Evolutionary conservation across 2,888 invertebrate species (phyloP).

Genomic region (Copidosoma aretas): DNA sequence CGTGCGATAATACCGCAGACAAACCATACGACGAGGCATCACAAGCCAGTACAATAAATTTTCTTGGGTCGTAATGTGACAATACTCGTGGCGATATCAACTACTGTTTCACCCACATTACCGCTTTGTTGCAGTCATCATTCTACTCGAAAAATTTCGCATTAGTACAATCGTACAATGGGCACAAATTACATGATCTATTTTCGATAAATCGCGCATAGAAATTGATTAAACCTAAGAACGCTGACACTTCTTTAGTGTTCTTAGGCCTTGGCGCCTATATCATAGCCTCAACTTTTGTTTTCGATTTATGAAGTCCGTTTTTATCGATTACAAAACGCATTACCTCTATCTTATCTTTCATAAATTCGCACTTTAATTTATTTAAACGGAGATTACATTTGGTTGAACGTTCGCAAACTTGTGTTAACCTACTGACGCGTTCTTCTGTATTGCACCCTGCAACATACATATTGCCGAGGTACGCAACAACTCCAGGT

Average conservation of each 20-base stretch:
- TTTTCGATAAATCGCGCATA: slow-evolving; percentile 24
- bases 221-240: slow-evolving; percentile 27
- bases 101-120: slow-evolving; percentile 38
- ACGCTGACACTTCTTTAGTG: slow-evolving; percentile 24
- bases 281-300: neutral
- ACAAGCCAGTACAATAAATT: slow-evolving; percentile 33
- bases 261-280: slow-evolving; percentile 23
- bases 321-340: slow-evolving; percentile 44
- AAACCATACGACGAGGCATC: slow-evolving; percentile 11
- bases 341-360: slow-evolving; percentile 40
- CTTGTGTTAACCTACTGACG: slow-evolving; percentile 34
- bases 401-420: slow-evolving; percentile 42
- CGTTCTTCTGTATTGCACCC: slow-evolving; percentile 37
- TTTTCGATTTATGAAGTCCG: slow-evolving; percentile 38
- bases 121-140: neutral
- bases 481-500: slow-evolving; percentile 32
- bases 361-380: slow-evolving; percentile 35
- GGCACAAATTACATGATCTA: slow-evolving; percentile 10
- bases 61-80: slow-evolving; percentile 36
- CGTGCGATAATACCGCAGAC: slow-evolving; percentile 36
- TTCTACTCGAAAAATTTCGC: slow-evolving; percentile 32
- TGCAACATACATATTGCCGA: slow-evolving; percentile 46
- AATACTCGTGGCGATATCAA: slow-evolving; percentile 33
- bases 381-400: slow-evolving; percentile 39
- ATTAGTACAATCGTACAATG: slow-evolving; percentile 27